Percentiles rank a stretch among this genome's conserved stretches.
These are phyloP conservation scores for Nasua narica DNA, from an alignment of 2,797 vertebrate species.

Conservation along the genomic window DNA sequence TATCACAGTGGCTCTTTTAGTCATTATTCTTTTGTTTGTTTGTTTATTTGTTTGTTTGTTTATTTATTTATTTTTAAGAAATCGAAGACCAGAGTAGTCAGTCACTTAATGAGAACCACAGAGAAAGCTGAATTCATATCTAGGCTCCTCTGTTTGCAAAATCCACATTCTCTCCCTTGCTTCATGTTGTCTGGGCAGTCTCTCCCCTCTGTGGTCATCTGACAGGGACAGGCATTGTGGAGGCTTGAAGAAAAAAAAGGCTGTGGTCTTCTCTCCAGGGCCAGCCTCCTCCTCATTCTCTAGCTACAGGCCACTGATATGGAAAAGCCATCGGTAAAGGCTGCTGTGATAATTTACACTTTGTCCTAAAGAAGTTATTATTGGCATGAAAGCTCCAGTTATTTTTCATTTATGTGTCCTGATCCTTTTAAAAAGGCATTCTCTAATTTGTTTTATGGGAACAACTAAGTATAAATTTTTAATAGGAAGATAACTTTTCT, in stretches of 20 bases:
- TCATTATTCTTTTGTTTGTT: not conserved
- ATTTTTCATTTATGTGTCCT: not conserved
- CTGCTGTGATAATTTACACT: not conserved
- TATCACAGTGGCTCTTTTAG: not conserved
- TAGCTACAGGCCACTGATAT: not conserved
- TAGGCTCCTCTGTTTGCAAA: not conserved
- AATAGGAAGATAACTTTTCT: not conserved
- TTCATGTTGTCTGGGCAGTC: fast-evolving
- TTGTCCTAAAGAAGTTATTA: not conserved
- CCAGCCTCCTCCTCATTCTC: not conserved
- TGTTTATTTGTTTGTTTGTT: too few relatives aligned
- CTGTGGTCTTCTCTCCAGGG: not conserved
- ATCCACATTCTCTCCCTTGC: not conserved
- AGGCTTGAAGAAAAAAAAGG: not conserved
- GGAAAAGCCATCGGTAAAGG: not conserved
- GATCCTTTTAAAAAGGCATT: not conserved
- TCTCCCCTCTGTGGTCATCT: not conserved
- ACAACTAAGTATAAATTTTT: not conserved
- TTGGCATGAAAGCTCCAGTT: not conserved
- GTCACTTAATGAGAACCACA: not conserved
- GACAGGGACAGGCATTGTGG: not conserved
- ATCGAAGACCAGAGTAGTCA: not conserved
- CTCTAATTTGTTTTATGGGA: not conserved
- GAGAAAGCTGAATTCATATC: not conserved
- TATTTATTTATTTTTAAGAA: not conserved